phyloP scores from a whole-genome alignment of 2,797 vertebrate species.

The Schizopygopsis malacanthus region DNA sequence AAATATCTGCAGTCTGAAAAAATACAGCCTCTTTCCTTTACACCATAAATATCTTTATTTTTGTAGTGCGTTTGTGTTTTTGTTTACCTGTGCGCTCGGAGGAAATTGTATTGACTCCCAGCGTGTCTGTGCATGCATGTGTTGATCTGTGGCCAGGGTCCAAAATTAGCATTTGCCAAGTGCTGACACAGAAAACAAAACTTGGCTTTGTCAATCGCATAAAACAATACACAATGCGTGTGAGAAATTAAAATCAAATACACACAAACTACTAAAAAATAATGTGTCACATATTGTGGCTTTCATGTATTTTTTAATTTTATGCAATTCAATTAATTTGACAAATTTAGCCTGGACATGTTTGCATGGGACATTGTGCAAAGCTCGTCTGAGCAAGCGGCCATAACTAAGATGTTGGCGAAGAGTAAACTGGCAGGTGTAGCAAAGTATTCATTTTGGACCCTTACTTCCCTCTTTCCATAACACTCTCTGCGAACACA shows the following conservation, averaged over 20 bases:
- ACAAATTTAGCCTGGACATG: background rate
- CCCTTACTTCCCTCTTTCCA: constrained; percentile 23
- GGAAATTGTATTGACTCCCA: constrained; percentile 53
- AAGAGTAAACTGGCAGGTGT: background rate
- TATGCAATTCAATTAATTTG: background rate
- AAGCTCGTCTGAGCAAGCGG: background rate
- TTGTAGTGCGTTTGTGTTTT: constrained; percentile 71
- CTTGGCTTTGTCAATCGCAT: background rate
- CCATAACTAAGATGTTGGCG: no score
- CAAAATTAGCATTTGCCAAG: constrained; percentile 6
- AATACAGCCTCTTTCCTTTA: constrained; percentile 80
- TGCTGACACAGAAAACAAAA: background rate
- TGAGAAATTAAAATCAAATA: background rate
- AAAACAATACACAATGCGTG: background rate
- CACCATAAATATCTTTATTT: constrained; percentile 75
- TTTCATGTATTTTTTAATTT: background rate
- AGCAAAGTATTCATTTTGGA: background rate
- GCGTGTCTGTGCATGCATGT: constrained; percentile 3
- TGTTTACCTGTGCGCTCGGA: constrained; percentile 66
- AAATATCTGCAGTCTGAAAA: constrained; percentile 80
- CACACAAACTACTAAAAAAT: background rate
- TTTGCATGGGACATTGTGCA: background rate
- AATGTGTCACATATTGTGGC: background rate
- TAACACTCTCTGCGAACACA: constrained; percentile 30
- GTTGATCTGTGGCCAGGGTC: constrained; percentile 26